A percentile compares a stretch with the other conserved stretches of the same genome.
Conservation (phyloP, 2,888 invertebrate genomes). For the Loripinus fragilis region DNA sequence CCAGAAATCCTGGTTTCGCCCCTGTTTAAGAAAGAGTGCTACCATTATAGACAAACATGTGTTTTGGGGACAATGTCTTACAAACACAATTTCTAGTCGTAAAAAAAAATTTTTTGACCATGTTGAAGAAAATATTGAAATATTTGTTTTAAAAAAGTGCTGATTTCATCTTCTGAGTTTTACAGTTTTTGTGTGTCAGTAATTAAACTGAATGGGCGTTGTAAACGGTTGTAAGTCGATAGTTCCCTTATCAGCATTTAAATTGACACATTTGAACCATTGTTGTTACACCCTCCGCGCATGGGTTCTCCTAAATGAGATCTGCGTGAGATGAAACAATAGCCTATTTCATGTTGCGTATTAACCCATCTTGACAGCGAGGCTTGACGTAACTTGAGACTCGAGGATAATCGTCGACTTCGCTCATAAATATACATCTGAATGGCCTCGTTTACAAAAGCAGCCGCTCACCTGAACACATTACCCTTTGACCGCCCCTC, state of each 20-base stretch:
- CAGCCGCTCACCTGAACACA: neutral
- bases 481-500: neutral
- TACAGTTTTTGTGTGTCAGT: neutral
- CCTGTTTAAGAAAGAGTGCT: too few species aligned
- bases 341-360: neutral
- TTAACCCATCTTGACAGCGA: neutral
- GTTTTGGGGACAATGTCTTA: too few species aligned
- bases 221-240: neutral
- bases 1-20: too few species aligned
- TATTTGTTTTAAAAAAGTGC: neutral
- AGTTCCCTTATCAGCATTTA: neutral
- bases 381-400: conserved; percentile 4
- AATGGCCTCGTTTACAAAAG: neutral
- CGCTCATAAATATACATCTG: conserved; percentile 5
- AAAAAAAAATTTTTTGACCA: too few species aligned
- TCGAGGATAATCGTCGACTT: neutral
- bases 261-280: conserved; percentile 1
- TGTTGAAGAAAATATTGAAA: neutral
- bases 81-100: too few species aligned
- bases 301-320: neutral
- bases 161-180: neutral
- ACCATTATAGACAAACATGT: too few species aligned
- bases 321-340: neutral
- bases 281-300: neutral
- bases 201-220: neutral